Conservation (phyloP, 2,113 vertebrate species). For the Willisornis vidua region DNA sequence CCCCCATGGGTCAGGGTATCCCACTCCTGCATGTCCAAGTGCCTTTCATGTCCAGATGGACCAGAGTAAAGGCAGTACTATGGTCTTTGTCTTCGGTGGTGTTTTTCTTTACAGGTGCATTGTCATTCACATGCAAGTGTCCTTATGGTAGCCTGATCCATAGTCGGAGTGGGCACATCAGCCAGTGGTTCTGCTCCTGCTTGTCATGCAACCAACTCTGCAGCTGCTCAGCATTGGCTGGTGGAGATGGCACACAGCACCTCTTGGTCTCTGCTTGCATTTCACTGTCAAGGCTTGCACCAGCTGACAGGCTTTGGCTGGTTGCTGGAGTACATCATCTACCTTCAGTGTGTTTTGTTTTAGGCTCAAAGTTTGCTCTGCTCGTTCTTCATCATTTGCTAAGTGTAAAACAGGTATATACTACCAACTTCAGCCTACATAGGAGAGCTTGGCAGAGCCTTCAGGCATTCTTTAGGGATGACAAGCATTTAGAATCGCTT, state of each 20-base stretch:
- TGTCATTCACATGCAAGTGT: accelerated
- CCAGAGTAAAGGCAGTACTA: background rate
- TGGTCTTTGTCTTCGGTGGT: background rate
- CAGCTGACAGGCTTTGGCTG: background rate
- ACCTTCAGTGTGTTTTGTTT: background rate
- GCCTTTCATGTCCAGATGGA: background rate
- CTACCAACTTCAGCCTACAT: background rate
- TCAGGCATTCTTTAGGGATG: background rate
- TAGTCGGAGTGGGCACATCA: accelerated
- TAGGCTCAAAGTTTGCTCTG: background rate
- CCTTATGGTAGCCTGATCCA: background rate
- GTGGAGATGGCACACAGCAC: background rate
- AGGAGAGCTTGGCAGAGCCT: background rate
- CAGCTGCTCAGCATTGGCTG: accelerated
- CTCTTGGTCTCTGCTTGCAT: background rate
- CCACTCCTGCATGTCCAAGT: background rate
- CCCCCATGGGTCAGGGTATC: accelerated
- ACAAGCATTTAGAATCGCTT: background rate
- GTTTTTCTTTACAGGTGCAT: accelerated
- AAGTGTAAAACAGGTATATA: background rate
- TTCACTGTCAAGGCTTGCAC: background rate
- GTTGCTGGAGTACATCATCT: background rate
- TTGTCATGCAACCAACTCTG: accelerated
- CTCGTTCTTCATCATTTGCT: background rate
- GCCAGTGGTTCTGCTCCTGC: accelerated